These are phyloP conservation scores for Catagonus wagneri DNA, from an alignment of 2,113 vertebrate genomes.

Conservation along the genomic window DNA sequence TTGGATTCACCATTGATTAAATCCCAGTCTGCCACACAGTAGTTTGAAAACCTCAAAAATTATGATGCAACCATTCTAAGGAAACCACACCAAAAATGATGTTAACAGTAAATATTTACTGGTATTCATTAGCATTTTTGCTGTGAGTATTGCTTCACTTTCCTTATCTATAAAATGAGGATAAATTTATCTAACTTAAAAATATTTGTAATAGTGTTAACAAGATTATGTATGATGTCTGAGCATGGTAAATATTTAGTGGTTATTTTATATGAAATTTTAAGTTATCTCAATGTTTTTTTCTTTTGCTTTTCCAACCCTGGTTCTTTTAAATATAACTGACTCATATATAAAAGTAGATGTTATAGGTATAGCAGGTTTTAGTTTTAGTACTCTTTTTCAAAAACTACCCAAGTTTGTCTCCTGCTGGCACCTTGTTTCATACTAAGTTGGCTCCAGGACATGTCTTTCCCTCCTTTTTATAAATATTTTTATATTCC, in stretches of 20 bases:
- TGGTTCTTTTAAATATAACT: background rate
- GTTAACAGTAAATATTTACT: background rate
- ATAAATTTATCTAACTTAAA: background rate
- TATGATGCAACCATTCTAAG: background rate
- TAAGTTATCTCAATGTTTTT: background rate
- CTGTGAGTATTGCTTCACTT: background rate
- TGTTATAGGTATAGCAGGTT: background rate
- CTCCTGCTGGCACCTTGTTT: background rate
- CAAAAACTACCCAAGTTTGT: background rate
- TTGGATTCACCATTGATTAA: background rate
- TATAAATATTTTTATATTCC: background rate
- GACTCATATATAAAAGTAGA: background rate
- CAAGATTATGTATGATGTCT: background rate
- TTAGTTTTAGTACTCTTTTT: background rate
- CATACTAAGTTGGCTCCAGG: background rate
- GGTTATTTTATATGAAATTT: background rate
- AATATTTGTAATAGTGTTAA: background rate
- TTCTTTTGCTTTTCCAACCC: background rate
- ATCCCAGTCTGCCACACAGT: background rate
- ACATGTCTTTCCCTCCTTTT: background rate
- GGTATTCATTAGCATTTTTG: background rate
- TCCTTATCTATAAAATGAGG: background rate
- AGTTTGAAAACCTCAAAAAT: background rate
- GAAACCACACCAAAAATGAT: background rate
- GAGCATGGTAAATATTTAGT: background rate